Evolutionary conservation across 2,113 vertebrate species (phyloP).

Genomic region (Brachypteracias leptosomus): DNA sequence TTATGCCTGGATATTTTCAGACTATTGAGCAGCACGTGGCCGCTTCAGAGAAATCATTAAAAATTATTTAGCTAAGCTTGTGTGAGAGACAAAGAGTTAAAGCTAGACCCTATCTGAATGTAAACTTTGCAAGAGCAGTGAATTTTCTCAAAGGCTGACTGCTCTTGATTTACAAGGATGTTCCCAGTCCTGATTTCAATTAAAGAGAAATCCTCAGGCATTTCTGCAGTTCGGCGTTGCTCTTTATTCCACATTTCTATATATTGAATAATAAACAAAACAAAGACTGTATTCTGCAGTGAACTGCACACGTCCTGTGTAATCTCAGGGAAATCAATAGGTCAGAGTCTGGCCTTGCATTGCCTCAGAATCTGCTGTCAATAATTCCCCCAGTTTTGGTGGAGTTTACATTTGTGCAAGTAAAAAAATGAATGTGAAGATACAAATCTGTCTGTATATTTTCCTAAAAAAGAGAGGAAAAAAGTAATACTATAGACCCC

Average conservation of each 20-base stretch:
- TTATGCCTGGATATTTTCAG: not conserved
- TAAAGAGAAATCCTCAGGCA: constrained; percentile 59
- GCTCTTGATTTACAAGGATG: constrained; percentile 2
- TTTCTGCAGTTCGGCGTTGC: not conserved
- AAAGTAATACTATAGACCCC: not conserved
- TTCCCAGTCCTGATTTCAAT: constrained; percentile 54
- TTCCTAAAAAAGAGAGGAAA: not conserved
- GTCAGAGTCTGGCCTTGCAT: constrained; percentile 43
- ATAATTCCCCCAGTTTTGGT: not conserved
- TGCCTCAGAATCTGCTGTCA: constrained; percentile 3
- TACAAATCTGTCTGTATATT: not conserved
- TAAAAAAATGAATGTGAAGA: not conserved
- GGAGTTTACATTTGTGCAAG: not conserved
- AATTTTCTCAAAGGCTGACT: constrained; percentile 22
- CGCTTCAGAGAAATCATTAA: not conserved
- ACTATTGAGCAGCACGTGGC: not conserved
- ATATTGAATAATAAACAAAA: constrained; percentile 63
- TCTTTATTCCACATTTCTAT: constrained; percentile 46
- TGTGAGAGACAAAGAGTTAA: constrained; percentile 38
- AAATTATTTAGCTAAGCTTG: not conserved
- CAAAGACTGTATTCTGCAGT: constrained; percentile 18
- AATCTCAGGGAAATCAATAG: constrained; percentile 19
- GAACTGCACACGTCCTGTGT: not conserved
- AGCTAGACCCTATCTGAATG: not conserved
- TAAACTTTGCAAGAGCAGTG: constrained; percentile 27